Evolutionary conservation across 1,140 invertebrate species (phyloP).

Genomic region (Campoletis sonorensis): DNA sequence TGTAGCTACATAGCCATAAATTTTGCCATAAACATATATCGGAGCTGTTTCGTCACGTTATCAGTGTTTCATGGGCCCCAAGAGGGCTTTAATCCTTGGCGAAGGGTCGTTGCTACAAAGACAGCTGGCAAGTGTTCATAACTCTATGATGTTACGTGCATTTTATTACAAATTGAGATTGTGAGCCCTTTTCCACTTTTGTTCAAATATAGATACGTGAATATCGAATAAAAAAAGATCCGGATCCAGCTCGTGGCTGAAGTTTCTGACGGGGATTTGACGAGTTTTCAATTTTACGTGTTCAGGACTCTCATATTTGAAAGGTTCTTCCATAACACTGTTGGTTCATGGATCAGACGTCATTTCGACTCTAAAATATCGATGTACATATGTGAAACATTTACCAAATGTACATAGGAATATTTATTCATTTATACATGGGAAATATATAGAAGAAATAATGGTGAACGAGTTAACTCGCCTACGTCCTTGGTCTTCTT

Average conservation of each 20-base stretch:
- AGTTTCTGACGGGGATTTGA: neutral
- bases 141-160: neutral
- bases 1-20: too few relatives aligned
- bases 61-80: slow-evolving; percentile 22
- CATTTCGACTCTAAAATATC: neutral
- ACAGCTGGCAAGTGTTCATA: neutral
- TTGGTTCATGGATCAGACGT: neutral
- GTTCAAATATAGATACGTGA: neutral
- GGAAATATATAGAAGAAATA: neutral
- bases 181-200: neutral
- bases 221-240: neutral
- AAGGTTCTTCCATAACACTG: neutral
- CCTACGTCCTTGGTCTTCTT: neutral
- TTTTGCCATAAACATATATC: too few relatives aligned
- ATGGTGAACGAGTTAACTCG: slow-evolving; percentile 45
- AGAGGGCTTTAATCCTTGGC: neutral
- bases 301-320: neutral
- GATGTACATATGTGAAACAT: neutral
- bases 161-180: neutral
- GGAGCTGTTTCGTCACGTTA: neutral
- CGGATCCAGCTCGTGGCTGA: neutral
- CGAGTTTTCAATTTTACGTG: neutral
- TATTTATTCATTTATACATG: slow-evolving; percentile 7
- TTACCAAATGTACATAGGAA: neutral
- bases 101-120: neutral